These are phyloP conservation scores for Leucoraja ocellata DNA, from an alignment of 2,797 vertebrate genomes.

Conservation along the genomic window DNA sequence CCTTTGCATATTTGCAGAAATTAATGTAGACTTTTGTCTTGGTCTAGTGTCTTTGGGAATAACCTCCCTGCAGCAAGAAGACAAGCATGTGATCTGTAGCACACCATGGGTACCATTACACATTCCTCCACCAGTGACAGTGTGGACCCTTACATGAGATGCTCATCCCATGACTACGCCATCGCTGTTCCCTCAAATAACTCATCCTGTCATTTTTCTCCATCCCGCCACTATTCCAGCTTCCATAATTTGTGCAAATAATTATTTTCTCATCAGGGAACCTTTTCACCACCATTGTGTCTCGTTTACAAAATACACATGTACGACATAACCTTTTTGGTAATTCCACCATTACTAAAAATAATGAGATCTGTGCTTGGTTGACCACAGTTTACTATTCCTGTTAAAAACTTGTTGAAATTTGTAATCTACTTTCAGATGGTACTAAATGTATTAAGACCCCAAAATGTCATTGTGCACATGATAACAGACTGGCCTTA, in stretches of 20 bases:
- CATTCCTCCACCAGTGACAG: neutral
- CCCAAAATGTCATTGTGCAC: neutral
- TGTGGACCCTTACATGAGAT: neutral
- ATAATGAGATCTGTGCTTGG: neutral
- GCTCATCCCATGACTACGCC: neutral
- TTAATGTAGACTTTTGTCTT: neutral
- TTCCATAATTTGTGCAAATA: neutral
- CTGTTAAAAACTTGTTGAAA: neutral
- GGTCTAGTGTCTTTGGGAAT: neutral
- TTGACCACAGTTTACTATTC: neutral
- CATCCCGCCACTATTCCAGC: neutral
- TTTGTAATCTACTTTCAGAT: neutral
- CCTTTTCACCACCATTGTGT: neutral
- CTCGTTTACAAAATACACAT: neutral
- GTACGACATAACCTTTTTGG: neutral
- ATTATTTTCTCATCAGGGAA: neutral
- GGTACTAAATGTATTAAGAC: neutral
- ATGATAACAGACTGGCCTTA: neutral
- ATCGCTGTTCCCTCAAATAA: neutral
- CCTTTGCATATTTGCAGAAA: neutral
- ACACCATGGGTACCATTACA: neutral
- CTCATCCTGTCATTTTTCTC: neutral
- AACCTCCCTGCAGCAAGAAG: neutral
- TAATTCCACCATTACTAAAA: neutral
- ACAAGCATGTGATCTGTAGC: neutral